A percentile compares a stretch with the other conserved stretches of the same genome.
Conservation (phyloP, 2,113 vertebrate species). For the Menidia beryllina region DNA sequence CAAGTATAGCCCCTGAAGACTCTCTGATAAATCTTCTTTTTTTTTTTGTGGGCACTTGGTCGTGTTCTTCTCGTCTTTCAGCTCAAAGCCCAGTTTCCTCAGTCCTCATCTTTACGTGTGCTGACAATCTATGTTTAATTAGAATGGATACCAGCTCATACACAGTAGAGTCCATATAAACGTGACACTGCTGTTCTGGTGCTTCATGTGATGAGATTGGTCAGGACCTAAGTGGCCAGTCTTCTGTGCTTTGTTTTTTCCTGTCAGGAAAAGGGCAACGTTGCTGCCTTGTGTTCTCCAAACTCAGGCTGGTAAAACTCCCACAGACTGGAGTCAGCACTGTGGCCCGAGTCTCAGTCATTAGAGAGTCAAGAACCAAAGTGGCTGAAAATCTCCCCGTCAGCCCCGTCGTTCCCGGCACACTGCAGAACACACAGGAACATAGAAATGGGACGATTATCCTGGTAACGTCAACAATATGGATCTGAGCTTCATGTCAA, state of each 20-base stretch:
- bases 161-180: background rate
- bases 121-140: background rate
- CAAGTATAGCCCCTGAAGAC: background rate
- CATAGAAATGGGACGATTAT: background rate
- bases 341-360: no score
- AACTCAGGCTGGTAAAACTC: no score
- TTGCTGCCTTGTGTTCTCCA: background rate
- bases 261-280: background rate
- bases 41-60: background rate
- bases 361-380: conserved; percentile 8
- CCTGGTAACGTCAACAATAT: background rate
- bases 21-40: background rate
- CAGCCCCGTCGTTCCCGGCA: background rate
- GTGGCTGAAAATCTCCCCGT: background rate
- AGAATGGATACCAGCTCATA: background rate
- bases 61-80: background rate
- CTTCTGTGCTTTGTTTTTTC: background rate
- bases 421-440: background rate
- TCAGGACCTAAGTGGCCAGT: background rate
- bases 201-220: background rate
- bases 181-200: background rate
- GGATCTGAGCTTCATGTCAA: conserved; percentile 8
- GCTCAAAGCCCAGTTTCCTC: background rate
- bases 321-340: no score
- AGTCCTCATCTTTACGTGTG: no score